phyloP scores from a whole-genome alignment of 2,113 vertebrate species.

The Neopipo cinnamomea region DNA sequence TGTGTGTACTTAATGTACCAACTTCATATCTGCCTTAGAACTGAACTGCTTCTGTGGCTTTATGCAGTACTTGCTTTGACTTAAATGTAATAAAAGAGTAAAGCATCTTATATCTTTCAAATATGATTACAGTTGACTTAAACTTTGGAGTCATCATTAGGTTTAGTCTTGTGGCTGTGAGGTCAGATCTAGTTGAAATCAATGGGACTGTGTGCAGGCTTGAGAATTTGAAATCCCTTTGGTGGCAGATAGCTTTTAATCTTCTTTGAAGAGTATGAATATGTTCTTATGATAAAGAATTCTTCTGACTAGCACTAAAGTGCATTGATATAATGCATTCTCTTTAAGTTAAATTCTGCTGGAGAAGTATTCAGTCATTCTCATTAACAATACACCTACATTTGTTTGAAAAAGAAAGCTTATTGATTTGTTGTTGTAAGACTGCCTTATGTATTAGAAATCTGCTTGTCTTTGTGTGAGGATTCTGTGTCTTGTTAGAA shows the following conservation, averaged over 20 bases:
- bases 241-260: not conserved
- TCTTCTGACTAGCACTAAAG: not conserved
- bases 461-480: not conserved
- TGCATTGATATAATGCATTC: not conserved
- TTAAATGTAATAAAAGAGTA: not conserved
- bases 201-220: not conserved
- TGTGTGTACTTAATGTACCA: not conserved
- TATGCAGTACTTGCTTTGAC: not conserved
- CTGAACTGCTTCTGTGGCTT: not conserved
- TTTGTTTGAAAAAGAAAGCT: not conserved
- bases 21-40: not conserved
- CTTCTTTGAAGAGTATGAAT: not conserved
- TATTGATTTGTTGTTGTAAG: not conserved
- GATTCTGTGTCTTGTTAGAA: not conserved
- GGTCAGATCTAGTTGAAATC: not conserved
- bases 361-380: not conserved
- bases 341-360: not conserved
- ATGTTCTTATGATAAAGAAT: not conserved
- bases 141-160: not conserved
- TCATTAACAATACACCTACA: not conserved
- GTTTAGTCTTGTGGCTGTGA: not conserved
- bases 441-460: not conserved
- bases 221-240: not conserved
- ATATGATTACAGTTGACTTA: not conserved
- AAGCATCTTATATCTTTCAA: not conserved